These are phyloP conservation scores for Arbacia lixula DNA, from an alignment of 53 echinoderm and acorn worm species.

Conservation along the genomic window DNA sequence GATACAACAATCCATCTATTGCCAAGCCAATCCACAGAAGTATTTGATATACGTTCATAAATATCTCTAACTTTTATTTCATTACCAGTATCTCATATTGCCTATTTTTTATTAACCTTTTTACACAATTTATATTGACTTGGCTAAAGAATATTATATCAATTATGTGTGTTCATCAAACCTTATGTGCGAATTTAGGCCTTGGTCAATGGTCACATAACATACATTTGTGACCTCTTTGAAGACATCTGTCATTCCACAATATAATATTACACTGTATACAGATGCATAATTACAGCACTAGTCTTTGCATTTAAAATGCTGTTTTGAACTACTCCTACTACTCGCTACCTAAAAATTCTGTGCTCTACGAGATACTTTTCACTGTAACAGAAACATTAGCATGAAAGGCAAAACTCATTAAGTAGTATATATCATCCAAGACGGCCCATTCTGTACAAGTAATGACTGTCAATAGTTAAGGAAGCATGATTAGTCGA, in stretches of 20 bases:
- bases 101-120: too few relatives aligned
- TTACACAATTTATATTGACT: too few relatives aligned
- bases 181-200: too few relatives aligned
- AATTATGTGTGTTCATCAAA: too few relatives aligned
- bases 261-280: slow-evolving; percentile 6
- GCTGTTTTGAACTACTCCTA: neutral
- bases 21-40: too few relatives aligned
- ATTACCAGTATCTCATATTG: too few relatives aligned
- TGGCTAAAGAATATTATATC: too few relatives aligned
- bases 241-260: too few relatives aligned
- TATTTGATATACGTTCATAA: too few relatives aligned
- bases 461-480: slow-evolving; percentile 10
- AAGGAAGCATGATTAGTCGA: slow-evolving; percentile 53
- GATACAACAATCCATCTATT: too few relatives aligned
- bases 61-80: too few relatives aligned
- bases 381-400: slow-evolving; percentile 11
- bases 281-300: slow-evolving; percentile 1
- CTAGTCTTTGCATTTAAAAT: slow-evolving; percentile 10
- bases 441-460: slow-evolving; percentile 23
- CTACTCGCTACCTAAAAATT: neutral
- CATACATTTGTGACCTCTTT: neutral
- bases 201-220: too few relatives aligned
- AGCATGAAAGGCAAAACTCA: slow-evolving; percentile 40
- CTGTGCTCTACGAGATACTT: neutral
- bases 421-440: slow-evolving; percentile 36